Conservation (phyloP, 2,888 invertebrate genomes). For the Nymphalis urticae region DNA sequence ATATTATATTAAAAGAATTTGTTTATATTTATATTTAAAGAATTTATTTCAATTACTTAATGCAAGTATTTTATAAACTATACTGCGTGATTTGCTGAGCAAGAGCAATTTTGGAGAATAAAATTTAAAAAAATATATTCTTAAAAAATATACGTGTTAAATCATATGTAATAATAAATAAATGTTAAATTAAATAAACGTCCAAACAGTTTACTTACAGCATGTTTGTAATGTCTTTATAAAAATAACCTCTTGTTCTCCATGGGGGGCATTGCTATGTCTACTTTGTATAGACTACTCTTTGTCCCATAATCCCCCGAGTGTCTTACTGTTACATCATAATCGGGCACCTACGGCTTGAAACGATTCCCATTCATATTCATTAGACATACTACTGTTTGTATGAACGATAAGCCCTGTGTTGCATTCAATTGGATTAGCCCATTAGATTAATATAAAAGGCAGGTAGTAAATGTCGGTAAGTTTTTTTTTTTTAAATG, state of each 20-base stretch:
- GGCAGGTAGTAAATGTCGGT: background rate
- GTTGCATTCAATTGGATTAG: slow-evolving; percentile 41
- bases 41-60: no score
- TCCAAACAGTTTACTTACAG: background rate
- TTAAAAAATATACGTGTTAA: no score
- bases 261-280: slow-evolving; percentile 2
- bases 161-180: no score
- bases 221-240: slow-evolving; percentile 3
- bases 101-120: no score
- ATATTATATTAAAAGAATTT: no score
- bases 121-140: no score
- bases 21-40: no score
- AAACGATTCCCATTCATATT: slow-evolving; percentile 63
- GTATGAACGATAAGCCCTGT: slow-evolving; percentile 59
- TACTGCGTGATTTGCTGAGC: no score
- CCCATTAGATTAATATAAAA: slow-evolving; percentile 36
- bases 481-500: no score
- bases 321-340: slow-evolving; percentile 56
- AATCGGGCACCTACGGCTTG: slow-evolving; percentile 63
- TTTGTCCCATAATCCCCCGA: slow-evolving; percentile 31
- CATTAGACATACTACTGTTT: slow-evolving; percentile 53
- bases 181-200: no score
- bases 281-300: slow-evolving; percentile 9
- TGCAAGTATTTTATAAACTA: no score
- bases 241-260: slow-evolving; percentile 1